Conservation (phyloP, 2,797 vertebrate genomes). For the Hemibagrus guttatus region DNA sequence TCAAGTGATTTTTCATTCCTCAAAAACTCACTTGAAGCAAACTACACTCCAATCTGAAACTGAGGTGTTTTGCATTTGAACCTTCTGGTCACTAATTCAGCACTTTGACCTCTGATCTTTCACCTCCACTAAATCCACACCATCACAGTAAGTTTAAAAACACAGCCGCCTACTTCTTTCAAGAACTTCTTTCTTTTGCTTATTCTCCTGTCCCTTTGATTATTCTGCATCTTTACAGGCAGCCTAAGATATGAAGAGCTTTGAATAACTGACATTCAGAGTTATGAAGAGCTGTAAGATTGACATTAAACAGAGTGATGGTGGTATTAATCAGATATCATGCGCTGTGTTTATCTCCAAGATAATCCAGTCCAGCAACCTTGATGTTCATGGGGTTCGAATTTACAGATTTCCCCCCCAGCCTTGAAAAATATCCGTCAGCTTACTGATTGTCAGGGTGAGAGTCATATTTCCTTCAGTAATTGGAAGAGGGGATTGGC, state of each 20-base stretch:
- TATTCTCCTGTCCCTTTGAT: neutral
- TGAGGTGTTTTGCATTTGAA: neutral
- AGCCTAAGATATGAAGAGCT: conserved; percentile 43
- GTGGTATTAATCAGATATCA: conserved; percentile 62
- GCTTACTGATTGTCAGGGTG: conserved; percentile 25
- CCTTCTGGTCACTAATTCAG: neutral
- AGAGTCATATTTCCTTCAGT: conserved; percentile 10
- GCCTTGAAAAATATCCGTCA: conserved; percentile 46
- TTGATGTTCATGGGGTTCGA: neutral
- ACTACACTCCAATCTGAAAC: neutral
- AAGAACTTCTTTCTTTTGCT: neutral
- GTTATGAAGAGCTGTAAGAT: conserved; percentile 42
- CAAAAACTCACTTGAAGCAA: neutral
- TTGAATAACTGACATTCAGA: conserved; percentile 55
- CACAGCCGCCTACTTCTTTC: too few relatives aligned
- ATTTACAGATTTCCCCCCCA: conserved; percentile 32
- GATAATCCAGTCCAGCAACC: conserved; percentile 47
- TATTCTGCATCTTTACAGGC: neutral
- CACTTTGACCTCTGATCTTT: neutral
- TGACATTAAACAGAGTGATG: conserved; percentile 59
- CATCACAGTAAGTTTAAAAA: neutral
- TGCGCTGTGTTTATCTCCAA: conserved; percentile 56
- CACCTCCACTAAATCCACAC: neutral
- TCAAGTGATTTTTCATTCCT: neutral
- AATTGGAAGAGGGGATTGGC: conserved; percentile 40